Evolutionary conservation across 2,888 invertebrate genomes (phyloP).

Genomic region (Drosophila borealis): DNA sequence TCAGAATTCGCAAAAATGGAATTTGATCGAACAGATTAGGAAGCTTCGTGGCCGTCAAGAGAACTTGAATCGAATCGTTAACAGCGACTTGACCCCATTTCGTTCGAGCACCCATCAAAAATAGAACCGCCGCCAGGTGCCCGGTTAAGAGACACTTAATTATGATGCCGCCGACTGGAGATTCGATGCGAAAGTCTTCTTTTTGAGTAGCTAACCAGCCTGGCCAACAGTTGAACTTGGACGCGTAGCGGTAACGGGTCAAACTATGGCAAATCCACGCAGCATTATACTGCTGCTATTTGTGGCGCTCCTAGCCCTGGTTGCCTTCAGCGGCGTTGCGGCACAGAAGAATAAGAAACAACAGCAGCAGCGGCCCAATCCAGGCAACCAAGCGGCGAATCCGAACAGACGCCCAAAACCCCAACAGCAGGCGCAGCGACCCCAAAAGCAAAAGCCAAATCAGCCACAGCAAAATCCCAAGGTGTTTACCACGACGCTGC

Average conservation of each 20-base stretch:
- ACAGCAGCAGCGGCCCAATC: slow-evolving; percentile 39
- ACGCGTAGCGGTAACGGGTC: slow-evolving; percentile 37
- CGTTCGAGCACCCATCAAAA: slow-evolving; percentile 43
- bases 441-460: slow-evolving; percentile 33
- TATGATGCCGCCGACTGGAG: slow-evolving; percentile 6
- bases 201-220: slow-evolving; percentile 31
- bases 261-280: slow-evolving; percentile 57
- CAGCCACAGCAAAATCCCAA: slow-evolving; percentile 25
- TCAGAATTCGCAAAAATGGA: slow-evolving; percentile 40
- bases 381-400: slow-evolving; percentile 10
- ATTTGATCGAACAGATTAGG: slow-evolving; percentile 34
- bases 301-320: slow-evolving; percentile 46
- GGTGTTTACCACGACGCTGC: slow-evolving; percentile 65
- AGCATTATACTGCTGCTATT: slow-evolving; percentile 47
- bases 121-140: slow-evolving; percentile 55
- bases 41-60: slow-evolving; percentile 9
- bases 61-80: slow-evolving; percentile 28
- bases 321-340: slow-evolving; percentile 33
- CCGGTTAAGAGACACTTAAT: slow-evolving; percentile 62
- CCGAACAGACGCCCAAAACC: slow-evolving; percentile 43
- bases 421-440: slow-evolving; percentile 27
- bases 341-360: slow-evolving; percentile 52
- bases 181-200: slow-evolving; percentile 67
- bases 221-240: slow-evolving; percentile 53
- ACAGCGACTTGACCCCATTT: slow-evolving; percentile 64